Evolutionary conservation across 2,888 invertebrate genomes (phyloP).

Genomic region (Leptodirus hochenwartii): DNA sequence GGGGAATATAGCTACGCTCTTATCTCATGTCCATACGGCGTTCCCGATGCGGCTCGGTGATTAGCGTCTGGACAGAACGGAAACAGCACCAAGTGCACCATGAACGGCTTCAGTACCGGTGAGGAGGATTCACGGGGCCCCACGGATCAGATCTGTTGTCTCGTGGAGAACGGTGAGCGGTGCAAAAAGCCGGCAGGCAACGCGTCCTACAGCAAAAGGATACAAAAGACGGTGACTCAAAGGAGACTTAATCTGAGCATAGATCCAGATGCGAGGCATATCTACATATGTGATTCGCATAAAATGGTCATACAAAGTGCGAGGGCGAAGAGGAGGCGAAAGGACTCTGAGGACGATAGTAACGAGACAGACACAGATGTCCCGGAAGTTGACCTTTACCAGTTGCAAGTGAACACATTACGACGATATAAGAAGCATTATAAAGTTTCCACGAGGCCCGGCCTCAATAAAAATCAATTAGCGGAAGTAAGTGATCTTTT

Average conservation of each 20-base stretch:
- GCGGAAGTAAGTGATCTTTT: conserved; percentile 90
- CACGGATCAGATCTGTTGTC: conserved; percentile 79
- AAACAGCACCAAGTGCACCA: too few relatives aligned
- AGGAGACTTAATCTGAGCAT: conserved; percentile 75
- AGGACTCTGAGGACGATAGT: conserved; percentile 88
- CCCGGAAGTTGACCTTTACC: conserved; percentile 86
- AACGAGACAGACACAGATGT: conserved; percentile 83
- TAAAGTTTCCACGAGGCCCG: conserved; percentile 79
- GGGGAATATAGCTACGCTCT: too few relatives aligned
- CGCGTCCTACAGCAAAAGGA: conserved; percentile 91
- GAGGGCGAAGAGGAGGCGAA: conserved; percentile 76
- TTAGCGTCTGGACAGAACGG: too few relatives aligned
- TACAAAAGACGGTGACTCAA: conserved; percentile 89
- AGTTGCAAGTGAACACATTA: conserved; percentile 86
- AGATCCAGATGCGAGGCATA: conserved; percentile 79
- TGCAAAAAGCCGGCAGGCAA: conserved; percentile 81
- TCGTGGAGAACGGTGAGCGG: conserved; percentile 74
- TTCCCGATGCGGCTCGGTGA: too few relatives aligned
- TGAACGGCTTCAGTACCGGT: conserved; percentile 83
- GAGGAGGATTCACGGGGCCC: conserved; percentile 81
- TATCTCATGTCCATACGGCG: too few relatives aligned
- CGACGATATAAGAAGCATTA: conserved; percentile 85
- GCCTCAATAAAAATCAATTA: conserved; percentile 86
- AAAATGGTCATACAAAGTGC: conserved; percentile 92
- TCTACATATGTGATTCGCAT: conserved; percentile 93